phyloP scores from a whole-genome alignment of 2,797 vertebrate species.

The Tiaroga cobitis region DNA sequence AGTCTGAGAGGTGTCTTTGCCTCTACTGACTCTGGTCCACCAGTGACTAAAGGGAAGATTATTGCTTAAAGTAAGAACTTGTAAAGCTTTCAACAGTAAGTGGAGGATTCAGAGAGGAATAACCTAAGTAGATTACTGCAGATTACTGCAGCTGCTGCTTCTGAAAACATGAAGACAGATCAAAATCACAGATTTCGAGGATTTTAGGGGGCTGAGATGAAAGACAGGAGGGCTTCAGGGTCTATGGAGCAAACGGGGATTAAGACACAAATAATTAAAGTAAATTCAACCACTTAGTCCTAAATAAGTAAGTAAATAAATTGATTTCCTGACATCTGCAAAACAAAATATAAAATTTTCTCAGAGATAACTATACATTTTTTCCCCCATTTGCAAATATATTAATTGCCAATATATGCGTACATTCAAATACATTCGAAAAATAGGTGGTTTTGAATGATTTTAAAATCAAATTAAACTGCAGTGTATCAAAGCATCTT shows the following conservation, averaged over 20 bases:
- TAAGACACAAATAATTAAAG: neutral
- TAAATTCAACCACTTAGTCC: neutral
- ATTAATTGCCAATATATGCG: neutral
- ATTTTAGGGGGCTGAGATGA: neutral
- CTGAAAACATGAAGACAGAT: neutral
- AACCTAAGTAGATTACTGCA: neutral
- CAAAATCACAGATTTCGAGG: conserved; percentile 5
- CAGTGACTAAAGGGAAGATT: neutral
- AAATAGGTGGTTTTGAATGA: neutral
- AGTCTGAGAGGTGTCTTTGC: neutral
- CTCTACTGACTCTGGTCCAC: neutral
- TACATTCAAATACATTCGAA: neutral
- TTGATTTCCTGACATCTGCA: neutral
- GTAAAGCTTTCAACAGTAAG: neutral
- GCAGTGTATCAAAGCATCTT: neutral
- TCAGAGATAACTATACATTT: neutral
- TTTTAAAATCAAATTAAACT: conserved; percentile 26
- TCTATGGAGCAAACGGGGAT: neutral
- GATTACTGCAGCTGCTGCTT: neutral
- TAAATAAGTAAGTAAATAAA: neutral
- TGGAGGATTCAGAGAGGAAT: neutral
- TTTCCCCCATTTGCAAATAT: neutral
- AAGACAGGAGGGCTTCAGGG: neutral
- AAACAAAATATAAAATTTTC: neutral
- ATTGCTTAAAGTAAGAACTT: neutral